Evolutionary conservation across 2,888 invertebrate species (phyloP).

Genomic region (Autographa pulchrina): DNA sequence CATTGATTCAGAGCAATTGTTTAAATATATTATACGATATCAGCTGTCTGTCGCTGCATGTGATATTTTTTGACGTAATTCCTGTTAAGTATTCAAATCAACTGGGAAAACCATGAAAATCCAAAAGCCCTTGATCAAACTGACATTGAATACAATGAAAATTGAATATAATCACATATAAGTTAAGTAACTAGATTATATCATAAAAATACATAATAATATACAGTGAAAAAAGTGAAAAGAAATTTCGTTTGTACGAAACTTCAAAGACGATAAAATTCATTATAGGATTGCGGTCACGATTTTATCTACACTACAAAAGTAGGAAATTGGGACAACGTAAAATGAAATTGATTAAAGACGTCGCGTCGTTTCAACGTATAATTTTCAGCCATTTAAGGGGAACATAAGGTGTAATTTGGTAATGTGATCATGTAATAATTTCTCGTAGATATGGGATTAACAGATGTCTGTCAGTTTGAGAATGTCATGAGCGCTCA

Average conservation of each 20-base stretch:
- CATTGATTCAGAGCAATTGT: not conserved
- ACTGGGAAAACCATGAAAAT: slow-evolving; percentile 15
- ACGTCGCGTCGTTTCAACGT: not conserved
- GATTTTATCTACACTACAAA: not conserved
- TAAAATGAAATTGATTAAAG: not conserved
- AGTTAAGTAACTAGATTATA: slow-evolving; percentile 7
- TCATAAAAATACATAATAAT: no score
- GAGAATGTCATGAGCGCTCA: not conserved
- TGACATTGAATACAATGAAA: no score
- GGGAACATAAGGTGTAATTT: not conserved
- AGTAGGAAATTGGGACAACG: not conserved
- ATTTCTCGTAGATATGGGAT: not conserved
- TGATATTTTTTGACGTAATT: no score
- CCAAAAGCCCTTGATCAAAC: slow-evolving; percentile 19
- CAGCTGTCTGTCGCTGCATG: slow-evolving; percentile 1
- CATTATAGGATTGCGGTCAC: not conserved
- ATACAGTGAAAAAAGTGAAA: no score
- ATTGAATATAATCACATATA: no score
- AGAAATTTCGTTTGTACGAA: slow-evolving; percentile 3
- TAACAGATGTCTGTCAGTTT: not conserved
- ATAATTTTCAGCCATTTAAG: not conserved
- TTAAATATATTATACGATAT: not conserved
- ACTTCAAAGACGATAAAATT: not conserved
- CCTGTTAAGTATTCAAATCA: no score
- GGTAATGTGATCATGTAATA: not conserved